A percentile compares a stretch with the other conserved stretches of the same genome.
Conservation (phyloP, 2,888 invertebrate genomes). For the Artemia sp. region DNA sequence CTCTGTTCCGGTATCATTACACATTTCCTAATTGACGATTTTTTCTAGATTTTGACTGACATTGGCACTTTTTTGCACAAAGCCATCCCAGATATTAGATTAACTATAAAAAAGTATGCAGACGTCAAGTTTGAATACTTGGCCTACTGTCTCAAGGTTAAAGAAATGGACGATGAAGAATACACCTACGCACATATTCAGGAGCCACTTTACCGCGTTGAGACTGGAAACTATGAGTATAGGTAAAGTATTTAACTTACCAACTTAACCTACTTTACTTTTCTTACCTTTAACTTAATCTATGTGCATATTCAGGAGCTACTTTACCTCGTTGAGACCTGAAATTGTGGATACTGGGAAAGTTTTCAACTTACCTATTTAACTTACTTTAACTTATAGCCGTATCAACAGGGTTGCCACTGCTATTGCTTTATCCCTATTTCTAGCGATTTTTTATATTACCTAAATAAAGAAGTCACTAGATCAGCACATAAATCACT, state of each 20-base stretch:
- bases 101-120: slow-evolving; percentile 93
- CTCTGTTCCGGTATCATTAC: too few relatives aligned
- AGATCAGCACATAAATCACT: too few relatives aligned
- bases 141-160: slow-evolving; percentile 95
- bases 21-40: neutral
- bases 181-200: slow-evolving; percentile 78
- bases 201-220: slow-evolving; percentile 90
- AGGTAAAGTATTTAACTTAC: slow-evolving; percentile 36
- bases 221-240: slow-evolving; percentile 99
- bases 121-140: slow-evolving; percentile 98
- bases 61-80: slow-evolving; percentile 91
- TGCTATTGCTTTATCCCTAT: too few relatives aligned
- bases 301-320: slow-evolving; percentile 86
- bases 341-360: slow-evolving; percentile 92
- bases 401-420: too few relatives aligned
- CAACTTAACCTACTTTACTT: neutral
- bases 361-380: neutral
- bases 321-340: slow-evolving; percentile 90
- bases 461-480: too few relatives aligned
- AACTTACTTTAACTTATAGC: too few relatives aligned
- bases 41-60: slow-evolving; percentile 61
- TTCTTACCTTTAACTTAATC: slow-evolving; percentile 33
- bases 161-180: slow-evolving; percentile 99
- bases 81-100: slow-evolving; percentile 92
- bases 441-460: too few relatives aligned